phyloP scores from a whole-genome alignment of 2,113 vertebrate genomes.

The Lycaon pictus region DNA sequence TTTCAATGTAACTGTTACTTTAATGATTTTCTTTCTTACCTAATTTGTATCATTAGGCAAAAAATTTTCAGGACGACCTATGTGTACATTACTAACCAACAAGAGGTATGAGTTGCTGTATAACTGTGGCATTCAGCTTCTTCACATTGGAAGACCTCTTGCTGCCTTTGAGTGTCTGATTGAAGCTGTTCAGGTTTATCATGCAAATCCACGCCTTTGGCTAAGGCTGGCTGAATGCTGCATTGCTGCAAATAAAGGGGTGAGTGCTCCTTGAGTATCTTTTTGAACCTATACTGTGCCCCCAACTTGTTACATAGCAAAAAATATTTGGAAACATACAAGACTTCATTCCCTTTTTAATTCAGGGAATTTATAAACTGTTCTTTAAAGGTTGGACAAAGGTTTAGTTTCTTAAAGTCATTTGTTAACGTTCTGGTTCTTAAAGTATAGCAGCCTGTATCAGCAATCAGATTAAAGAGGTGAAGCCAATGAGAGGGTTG shows the following conservation, averaged over 20 bases:
- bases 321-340: neutral
- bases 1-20: neutral
- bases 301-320: neutral
- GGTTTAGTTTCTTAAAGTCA: neutral
- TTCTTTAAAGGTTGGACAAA: neutral
- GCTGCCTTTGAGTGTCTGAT: constrained; percentile 98
- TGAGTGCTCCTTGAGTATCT: constrained; percentile 81
- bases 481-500: neutral
- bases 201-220: constrained; percentile 98
- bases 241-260: constrained; percentile 98
- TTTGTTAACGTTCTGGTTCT: neutral
- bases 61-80: constrained; percentile 96
- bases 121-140: constrained; percentile 97
- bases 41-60: constrained; percentile 88
- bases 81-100: constrained; percentile 97
- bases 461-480: neutral
- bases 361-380: neutral
- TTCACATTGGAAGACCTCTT: constrained; percentile 96
- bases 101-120: constrained; percentile 97
- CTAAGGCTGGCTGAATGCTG: constrained; percentile 97
- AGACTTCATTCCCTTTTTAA: neutral
- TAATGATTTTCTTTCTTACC: neutral
- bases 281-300: neutral
- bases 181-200: constrained; percentile 98
- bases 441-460: neutral